phyloP scores from a whole-genome alignment of 1,140 invertebrate genomes.

The Oscheius sp. region DNA sequence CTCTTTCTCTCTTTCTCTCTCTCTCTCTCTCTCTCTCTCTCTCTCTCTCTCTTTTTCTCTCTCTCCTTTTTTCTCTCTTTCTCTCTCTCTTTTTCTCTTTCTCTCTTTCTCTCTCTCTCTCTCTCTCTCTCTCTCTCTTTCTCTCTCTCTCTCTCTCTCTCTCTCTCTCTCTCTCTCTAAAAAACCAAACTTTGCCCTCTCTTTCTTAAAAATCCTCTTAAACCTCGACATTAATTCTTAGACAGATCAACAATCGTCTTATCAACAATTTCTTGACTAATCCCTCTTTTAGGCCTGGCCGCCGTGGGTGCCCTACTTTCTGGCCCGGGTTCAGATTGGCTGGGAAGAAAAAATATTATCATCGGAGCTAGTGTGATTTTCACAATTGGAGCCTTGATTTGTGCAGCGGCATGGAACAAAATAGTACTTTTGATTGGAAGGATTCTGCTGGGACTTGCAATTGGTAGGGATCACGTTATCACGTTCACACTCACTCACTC shows the following conservation, averaged over 20 bases:
- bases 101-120: too few species aligned
- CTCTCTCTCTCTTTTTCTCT: too few species aligned
- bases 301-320: conserved; percentile 67
- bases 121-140: too few species aligned
- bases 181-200: too few species aligned
- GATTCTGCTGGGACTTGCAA: conserved; percentile 67
- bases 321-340: conserved; percentile 65
- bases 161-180: too few species aligned
- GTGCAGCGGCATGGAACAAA: conserved; percentile 65
- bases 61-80: too few species aligned
- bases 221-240: too few species aligned
- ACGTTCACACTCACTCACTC: background rate
- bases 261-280: background rate
- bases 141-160: too few species aligned
- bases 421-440: conserved; percentile 66
- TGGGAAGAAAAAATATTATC: conserved; percentile 67
- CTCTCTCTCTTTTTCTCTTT: too few species aligned
- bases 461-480: conserved; percentile 64
- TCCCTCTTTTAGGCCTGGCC: conserved; percentile 61
- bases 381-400: conserved; percentile 66
- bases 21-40: too few species aligned
- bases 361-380: conserved; percentile 67
- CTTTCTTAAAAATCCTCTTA: too few species aligned
- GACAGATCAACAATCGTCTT: background rate
- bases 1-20: too few species aligned